Base-by-base conservation (phyloP, 1,140 invertebrate species). In the Brachionus koreanus region DNA sequence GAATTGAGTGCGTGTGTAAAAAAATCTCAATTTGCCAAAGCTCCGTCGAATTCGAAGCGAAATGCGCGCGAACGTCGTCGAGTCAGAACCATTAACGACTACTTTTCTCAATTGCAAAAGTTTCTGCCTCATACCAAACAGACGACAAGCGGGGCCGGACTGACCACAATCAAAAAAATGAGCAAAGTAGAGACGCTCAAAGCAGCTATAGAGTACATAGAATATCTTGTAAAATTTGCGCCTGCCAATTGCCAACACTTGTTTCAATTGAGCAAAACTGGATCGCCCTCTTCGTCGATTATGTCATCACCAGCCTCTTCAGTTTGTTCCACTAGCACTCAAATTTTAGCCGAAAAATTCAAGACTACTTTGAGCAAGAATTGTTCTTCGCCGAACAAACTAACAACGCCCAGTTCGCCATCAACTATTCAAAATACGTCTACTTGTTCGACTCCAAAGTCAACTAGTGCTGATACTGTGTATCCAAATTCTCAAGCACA, bases 161-260 rank as follows among this genome's bases (percentile, higher is more conserved):
- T 79, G 19, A 35, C 43, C 6, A 61, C 46, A 23, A 29, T 25
- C 10, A 79, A 79, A 65, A 79, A 79, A 65, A 57, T 79, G 76
- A 79, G 76, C 76, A 79, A 79, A 61, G 76, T 79, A 5, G 76
- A 79, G 35, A 79, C 76, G 0, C 10, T 79, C 4, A 79, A 79
- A 43, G 76, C 76, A 43, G 76, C 76, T 19, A 79, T 79, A 39
- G 76, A 79, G 10, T 79, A 79, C 49, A 79, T 79, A n/a, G 76
- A 79, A 61, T 79, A 79, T 16, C 39, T 79, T 0, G 1, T 61
- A 10, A 65, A 57, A 42, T 79, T 79, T 61, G 76, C 61, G n/a
- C 76, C 76, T 5, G n/a, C 76, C 7, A 79, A 79, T 79, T 43
- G 13, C 13, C 76, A 79, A 4, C 74, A 57, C 25, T 57, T 61